Conservation (phyloP, 2,797 vertebrate genomes). For the Chaenodraco wilsoni region DNA sequence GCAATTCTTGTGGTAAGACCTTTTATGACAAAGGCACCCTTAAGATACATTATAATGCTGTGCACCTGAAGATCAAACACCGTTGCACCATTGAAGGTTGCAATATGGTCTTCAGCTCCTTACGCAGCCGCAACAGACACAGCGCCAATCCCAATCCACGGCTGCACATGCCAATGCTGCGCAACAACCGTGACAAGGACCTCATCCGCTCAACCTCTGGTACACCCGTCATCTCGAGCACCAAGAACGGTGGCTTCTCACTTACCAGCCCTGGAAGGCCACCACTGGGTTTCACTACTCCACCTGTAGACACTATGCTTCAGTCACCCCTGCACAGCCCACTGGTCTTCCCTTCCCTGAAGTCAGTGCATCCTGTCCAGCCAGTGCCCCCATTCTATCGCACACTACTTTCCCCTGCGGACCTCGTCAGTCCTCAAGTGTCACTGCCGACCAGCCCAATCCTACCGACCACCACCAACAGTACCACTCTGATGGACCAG, state of each 20-base stretch:
- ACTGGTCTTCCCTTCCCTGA: conserved; percentile 94
- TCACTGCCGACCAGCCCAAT: conserved; percentile 97
- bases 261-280: conserved; percentile 96
- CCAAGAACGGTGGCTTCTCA: conserved; percentile 90
- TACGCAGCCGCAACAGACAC: conserved; percentile 96
- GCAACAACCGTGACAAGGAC: conserved; percentile 98
- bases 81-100: conserved; percentile 96
- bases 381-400: conserved; percentile 97
- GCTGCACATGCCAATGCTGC: conserved; percentile 92
- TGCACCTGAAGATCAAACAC: conserved; percentile 98
- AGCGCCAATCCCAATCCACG: conserved; percentile 98
- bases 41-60: conserved; percentile 98
- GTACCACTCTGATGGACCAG: conserved; percentile 82
- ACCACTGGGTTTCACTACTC: conserved; percentile 95
- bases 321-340: conserved; percentile 95
- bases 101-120: conserved; percentile 96
- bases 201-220: conserved; percentile 93
- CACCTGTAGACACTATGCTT: conserved; percentile 93
- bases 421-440: conserved; percentile 94
- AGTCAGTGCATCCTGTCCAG: conserved; percentile 96
- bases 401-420: conserved; percentile 93
- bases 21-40: conserved; percentile 93
- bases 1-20: conserved; percentile 97
- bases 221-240: conserved; percentile 97
- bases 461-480: conserved; percentile 88